Evolutionary conservation across 2,113 vertebrate species (phyloP).

Genomic region (Cyrtonyx montezumae): DNA sequence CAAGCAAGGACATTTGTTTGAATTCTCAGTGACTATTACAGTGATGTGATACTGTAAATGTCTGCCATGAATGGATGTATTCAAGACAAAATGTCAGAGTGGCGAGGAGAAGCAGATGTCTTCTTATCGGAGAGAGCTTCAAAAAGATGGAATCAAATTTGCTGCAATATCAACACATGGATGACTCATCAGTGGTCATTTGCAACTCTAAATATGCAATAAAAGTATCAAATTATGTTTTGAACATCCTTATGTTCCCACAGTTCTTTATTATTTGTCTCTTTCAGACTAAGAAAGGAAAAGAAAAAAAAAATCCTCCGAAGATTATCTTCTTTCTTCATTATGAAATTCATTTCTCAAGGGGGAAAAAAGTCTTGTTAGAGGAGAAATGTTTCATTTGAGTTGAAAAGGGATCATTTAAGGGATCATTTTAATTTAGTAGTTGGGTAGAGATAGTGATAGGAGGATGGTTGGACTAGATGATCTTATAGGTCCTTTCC

Average conservation of each 20-base stretch:
- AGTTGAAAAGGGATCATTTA: background rate
- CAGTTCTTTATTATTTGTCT: background rate
- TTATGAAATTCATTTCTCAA: background rate
- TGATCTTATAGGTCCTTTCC: too few species aligned
- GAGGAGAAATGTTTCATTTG: background rate
- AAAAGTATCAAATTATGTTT: constrained; percentile 3
- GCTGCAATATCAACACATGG: background rate
- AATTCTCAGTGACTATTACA: background rate
- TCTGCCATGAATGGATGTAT: constrained; percentile 41
- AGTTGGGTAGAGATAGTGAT: too few species aligned
- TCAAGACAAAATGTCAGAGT: constrained; percentile 22
- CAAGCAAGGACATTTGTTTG: constrained; percentile 2
- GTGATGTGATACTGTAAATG: background rate
- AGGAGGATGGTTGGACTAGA: too few species aligned
- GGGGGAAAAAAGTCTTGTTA: background rate
- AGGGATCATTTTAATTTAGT: too few species aligned
- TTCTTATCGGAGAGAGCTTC: constrained; percentile 26
- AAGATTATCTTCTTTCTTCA: background rate
- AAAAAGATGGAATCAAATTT: constrained; percentile 43
- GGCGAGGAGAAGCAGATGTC: constrained; percentile 29
- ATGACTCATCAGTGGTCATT: constrained; percentile 27
- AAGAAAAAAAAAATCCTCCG: background rate
- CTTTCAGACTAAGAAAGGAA: background rate
- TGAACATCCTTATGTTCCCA: background rate
- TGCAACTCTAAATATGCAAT: constrained; percentile 2